These are phyloP conservation scores for Celastrina argiolus DNA, from an alignment of 2,888 invertebrate species.

Conservation along the genomic window DNA sequence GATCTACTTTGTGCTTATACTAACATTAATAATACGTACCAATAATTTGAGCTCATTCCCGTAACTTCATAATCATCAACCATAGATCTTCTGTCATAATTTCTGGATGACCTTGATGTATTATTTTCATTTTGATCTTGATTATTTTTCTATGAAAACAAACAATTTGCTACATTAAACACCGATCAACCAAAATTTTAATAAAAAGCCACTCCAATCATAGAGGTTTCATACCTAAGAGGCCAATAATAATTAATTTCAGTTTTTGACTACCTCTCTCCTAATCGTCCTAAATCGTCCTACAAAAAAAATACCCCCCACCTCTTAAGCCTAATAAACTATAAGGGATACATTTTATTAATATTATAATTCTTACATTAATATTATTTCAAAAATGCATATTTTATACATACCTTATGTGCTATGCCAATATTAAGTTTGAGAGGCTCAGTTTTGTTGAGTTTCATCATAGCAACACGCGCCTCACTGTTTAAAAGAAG, in stretches of 20 bases:
- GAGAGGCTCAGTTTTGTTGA: constrained; percentile 57
- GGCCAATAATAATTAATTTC: no score
- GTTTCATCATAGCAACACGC: constrained; percentile 60
- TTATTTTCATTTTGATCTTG: constrained; percentile 9
- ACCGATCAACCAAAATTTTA: no score
- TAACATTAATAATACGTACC: not conserved
- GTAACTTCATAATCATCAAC: not conserved
- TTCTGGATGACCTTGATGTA: not conserved
- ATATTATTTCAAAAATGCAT: not conserved
- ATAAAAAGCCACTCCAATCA: no score
- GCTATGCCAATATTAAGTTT: constrained; percentile 48
- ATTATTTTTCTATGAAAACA: constrained; percentile 8
- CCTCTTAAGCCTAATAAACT: no score
- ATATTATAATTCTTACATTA: not conserved
- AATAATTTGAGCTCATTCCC: not conserved
- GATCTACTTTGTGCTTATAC: no score
- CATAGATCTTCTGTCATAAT: constrained; percentile 15
- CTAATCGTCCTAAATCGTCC: no score
- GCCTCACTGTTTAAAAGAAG: constrained; percentile 55
- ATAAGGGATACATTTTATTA: no score
- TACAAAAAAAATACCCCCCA: no score
- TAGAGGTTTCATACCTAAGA: no score
- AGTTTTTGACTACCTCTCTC: no score
- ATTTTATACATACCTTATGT: constrained; percentile 45
- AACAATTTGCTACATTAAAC: not conserved